phyloP scores from a whole-genome alignment of 2,888 invertebrate genomes.

The Antitype chi region DNA sequence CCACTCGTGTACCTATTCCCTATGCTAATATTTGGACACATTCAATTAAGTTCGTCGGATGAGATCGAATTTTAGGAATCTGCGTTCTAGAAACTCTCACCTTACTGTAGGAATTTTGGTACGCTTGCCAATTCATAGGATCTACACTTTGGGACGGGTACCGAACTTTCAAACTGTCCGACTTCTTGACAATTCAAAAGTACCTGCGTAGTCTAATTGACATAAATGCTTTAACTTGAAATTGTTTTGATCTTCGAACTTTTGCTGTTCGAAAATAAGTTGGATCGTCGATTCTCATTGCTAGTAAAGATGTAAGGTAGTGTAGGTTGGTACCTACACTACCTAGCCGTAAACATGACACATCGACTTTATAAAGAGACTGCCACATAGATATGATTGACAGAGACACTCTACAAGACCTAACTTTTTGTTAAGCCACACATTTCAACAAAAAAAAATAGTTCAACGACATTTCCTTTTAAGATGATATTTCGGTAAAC shows the following conservation, averaged over 20 bases:
- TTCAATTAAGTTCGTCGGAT: slow-evolving; percentile 30
- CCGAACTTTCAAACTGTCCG: slow-evolving; percentile 33
- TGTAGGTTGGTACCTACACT: no score
- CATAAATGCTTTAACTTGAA: slow-evolving; percentile 29
- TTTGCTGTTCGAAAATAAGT: slow-evolving; percentile 24
- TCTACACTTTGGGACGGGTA: background rate
- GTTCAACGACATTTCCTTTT: slow-evolving; percentile 2
- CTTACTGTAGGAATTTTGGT: slow-evolving; percentile 13
- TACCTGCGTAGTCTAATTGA: slow-evolving; percentile 26
- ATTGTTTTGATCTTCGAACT: slow-evolving; percentile 23
- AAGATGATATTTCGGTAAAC: slow-evolving; percentile 56
- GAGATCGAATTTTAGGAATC: slow-evolving; percentile 27
- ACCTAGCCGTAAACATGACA: slow-evolving; percentile 1
- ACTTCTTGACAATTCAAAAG: slow-evolving; percentile 28
- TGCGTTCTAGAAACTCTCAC: background rate
- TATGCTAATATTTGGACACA: slow-evolving; percentile 35
- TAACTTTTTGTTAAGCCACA: background rate
- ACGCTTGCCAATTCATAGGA: slow-evolving; percentile 12
- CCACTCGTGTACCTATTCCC: slow-evolving; percentile 1
- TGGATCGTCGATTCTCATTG: slow-evolving; percentile 6
- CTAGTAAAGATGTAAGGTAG: background rate
- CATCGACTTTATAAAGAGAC: background rate
- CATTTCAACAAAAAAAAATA: background rate
- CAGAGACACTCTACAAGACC: no score
- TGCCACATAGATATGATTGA: background rate